Evolutionary conservation across 2,113 vertebrate species (phyloP), one percentile per base, ranked within the genome.

Genomic region (Gymnobelideus leadbeateri): DNA sequence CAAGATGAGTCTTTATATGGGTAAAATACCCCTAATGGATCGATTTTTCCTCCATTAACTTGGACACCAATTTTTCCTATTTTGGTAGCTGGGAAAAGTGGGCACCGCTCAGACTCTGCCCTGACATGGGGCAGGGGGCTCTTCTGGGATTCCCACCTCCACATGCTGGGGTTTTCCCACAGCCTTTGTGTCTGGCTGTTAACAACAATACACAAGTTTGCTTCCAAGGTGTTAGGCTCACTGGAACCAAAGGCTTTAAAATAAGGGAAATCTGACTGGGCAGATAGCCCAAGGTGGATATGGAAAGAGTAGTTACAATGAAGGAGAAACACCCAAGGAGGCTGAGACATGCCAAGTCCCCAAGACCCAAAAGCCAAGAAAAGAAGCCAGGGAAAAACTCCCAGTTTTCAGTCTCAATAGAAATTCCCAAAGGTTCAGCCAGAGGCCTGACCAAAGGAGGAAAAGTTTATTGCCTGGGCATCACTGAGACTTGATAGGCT

Each of bases 51-150:
- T 92, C 53, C 9, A 24, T 77, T 43, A 97, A 93, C 54, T 98
- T 97, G 95, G 94, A 95, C 68, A 52, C 43, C 47, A 3, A 55
- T 68, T 94, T 92, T 94, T 94, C 84, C 92, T 96, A 91, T 90
- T 92, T 37, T 57, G 57, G 50, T 96, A 97, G 96, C 92, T 95
- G 52, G 52, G 97, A 95, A 96, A 91, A 14, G 4, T 54, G 24
- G 12, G 28, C 3, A 26, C 55, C 2, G 55, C 55, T 31, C 26
- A 61, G 2, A 61, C 26, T 28, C 26, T 28, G 8, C 55, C 0
- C 55, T 61, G 26, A 31, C 26, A 61, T 3, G 9, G 8, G 28
- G 2, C 26, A 9, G 3, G 26, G 55, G 10, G 10, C 3, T 11
- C 26, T 61, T 31, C 26, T 28, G 55, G 55, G 55, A 31, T 11